Evolutionary conservation across 23 tunicate genomes (phyloP).

Genomic region (Oikopleura albicans): DNA sequence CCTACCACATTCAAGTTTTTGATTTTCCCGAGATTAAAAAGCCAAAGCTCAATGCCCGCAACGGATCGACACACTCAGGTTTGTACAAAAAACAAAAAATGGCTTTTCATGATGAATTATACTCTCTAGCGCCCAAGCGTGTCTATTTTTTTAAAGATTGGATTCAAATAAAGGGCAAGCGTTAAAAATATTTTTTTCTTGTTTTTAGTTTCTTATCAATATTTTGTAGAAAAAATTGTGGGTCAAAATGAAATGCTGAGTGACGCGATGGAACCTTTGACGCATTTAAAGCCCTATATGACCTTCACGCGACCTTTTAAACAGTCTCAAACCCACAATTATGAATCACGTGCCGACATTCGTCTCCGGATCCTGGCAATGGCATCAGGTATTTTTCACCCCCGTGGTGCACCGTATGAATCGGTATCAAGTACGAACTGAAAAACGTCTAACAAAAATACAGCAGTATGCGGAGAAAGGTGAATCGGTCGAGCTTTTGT

Average conservation of each 20-base stretch:
- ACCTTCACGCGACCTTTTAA: conserved; percentile 3
- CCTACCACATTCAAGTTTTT: background rate
- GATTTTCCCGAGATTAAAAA: background rate
- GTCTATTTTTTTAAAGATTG: too few relatives aligned
- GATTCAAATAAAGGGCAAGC: too few relatives aligned
- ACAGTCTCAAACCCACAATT: background rate
- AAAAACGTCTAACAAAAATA: too few relatives aligned
- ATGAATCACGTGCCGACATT: conserved; percentile 1
- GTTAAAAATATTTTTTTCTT: too few relatives aligned
- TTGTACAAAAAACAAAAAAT: too few relatives aligned
- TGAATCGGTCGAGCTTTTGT: too few relatives aligned
- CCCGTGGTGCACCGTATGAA: background rate
- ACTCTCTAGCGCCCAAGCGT: too few relatives aligned
- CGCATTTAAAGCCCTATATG: background rate
- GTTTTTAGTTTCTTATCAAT: too few relatives aligned
- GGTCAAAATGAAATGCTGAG: background rate
- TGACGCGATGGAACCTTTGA: background rate
- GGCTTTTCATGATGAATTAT: too few relatives aligned
- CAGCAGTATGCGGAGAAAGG: too few relatives aligned
- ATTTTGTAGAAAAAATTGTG: background rate
- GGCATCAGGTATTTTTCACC: conserved; percentile 4
- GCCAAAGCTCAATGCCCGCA: background rate
- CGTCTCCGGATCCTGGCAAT: background rate
- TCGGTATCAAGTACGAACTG: too few relatives aligned
- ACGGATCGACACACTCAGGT: background rate